phyloP scores from a whole-genome alignment of 2,113 vertebrate genomes.

The Charina bottae region DNA sequence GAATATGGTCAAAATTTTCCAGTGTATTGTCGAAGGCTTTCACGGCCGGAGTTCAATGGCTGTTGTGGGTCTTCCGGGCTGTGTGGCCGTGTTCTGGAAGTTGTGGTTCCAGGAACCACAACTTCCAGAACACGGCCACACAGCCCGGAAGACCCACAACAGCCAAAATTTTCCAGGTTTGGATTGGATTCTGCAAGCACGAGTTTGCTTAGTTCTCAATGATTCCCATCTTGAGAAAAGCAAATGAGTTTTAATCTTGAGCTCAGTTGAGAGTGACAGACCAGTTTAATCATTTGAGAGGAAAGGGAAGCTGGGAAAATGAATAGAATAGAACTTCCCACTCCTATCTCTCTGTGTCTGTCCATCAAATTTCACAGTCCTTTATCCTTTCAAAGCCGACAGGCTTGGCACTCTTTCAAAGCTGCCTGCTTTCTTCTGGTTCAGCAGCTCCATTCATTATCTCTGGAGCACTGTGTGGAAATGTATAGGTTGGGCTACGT shows the following conservation, averaged over 20 bases:
- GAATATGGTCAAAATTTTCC: not conserved
- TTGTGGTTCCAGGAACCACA: too few species aligned
- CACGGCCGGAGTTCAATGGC: too few species aligned
- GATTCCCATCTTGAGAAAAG: not conserved
- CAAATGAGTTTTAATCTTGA: not conserved
- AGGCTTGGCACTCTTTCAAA: conserved; percentile 1
- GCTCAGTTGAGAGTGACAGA: not conserved
- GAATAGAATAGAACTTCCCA: not conserved
- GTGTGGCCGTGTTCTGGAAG: too few species aligned
- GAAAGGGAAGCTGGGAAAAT: too few species aligned
- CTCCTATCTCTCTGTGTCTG: not conserved
- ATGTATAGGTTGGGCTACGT: not conserved
- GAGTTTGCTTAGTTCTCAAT: not conserved
- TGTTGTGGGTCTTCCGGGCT: too few species aligned
- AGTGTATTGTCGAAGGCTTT: too few species aligned
- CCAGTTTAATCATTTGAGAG: not conserved
- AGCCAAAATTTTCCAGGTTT: not conserved
- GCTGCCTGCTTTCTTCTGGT: conserved; percentile 3
- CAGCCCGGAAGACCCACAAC: too few species aligned
- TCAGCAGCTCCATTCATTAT: conserved; percentile 24
- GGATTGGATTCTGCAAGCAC: not conserved
- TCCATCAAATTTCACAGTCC: not conserved
- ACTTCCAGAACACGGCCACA: too few species aligned
- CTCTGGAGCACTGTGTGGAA: not conserved
- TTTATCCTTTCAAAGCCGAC: conserved; percentile 2